Percentiles rank a stretch among this genome's conserved stretches.
These are phyloP conservation scores for Trichoplusia ni DNA, from an alignment of 1,140 invertebrate species.

Conservation along the genomic window DNA sequence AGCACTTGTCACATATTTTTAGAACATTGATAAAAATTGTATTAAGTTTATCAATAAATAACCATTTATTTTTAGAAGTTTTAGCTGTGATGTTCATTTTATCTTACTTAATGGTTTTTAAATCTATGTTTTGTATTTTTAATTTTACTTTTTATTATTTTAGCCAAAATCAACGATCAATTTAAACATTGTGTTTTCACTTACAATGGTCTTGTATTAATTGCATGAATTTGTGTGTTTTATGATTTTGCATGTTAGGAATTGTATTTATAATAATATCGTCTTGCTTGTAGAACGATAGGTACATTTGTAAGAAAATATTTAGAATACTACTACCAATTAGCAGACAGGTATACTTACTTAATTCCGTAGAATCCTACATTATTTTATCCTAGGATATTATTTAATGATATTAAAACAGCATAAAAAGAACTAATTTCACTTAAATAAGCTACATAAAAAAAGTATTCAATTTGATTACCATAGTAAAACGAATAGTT, in stretches of 20 bases:
- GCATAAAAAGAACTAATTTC: not conserved
- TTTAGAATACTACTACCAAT: too few relatives aligned
- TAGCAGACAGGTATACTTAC: too few relatives aligned
- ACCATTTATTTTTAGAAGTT: conserved; percentile 20
- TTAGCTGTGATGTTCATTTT: conserved; percentile 40
- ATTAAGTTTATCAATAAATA: conserved; percentile 7
- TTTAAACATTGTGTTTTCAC: conserved; percentile 27
- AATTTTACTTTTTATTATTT: conserved; percentile 3
- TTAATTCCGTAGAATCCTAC: too few relatives aligned
- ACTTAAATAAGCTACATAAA: not conserved
- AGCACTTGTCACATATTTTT: not conserved
- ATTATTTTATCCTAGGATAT: too few relatives aligned
- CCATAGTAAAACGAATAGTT: not conserved
- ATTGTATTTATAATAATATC: too few relatives aligned
- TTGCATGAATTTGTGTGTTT: conserved; percentile 19
- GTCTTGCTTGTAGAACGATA: too few relatives aligned
- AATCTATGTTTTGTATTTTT: conserved; percentile 4
- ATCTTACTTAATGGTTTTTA: conserved; percentile 28
- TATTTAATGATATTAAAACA: too few relatives aligned
- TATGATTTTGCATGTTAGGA: conserved; percentile 12
- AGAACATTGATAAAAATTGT: not conserved
- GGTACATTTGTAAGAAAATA: too few relatives aligned
- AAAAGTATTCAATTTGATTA: too few relatives aligned
- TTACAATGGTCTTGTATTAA: conserved; percentile 19
- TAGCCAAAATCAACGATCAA: conserved; percentile 46